A percentile compares a stretch with the other conserved stretches of the same genome.
These are phyloP conservation scores for Perodicticus potto DNA, from an alignment of 2,797 vertebrate species.

Conservation along the genomic window DNA sequence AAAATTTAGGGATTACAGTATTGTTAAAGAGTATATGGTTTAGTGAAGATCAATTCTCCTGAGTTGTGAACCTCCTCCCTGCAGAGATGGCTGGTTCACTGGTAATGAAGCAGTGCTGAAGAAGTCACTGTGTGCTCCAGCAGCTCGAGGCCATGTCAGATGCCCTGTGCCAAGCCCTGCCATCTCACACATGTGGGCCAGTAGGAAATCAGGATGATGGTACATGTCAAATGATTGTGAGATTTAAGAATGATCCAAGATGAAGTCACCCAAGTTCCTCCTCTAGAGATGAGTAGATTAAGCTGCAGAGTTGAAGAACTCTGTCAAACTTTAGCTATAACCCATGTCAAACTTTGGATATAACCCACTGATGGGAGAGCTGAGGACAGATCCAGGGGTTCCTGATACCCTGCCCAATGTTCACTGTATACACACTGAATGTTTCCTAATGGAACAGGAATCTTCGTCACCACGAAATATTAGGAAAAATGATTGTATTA, in stretches of 20 bases:
- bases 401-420: background rate
- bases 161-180: background rate
- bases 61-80: background rate
- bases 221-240: background rate
- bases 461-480: constrained; percentile 18
- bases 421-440: background rate
- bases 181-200: background rate
- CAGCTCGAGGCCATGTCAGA: background rate
- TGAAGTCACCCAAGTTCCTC: background rate
- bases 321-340: constrained; percentile 40
- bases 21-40: background rate
- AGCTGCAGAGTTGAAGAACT: background rate
- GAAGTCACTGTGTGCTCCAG: background rate
- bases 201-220: constrained; percentile 3
- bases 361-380: background rate
- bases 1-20: background rate
- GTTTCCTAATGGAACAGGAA: background rate
- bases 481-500: constrained; percentile 15
- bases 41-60: background rate
- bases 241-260: constrained; percentile 35
- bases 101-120: background rate
- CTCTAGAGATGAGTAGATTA: background rate
- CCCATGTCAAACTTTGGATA: background rate
- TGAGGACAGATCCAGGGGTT: background rate
- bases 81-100: background rate